Base-by-base conservation (phyloP, 2,888 invertebrate species). In the Tetragonisca angustula region DNA sequence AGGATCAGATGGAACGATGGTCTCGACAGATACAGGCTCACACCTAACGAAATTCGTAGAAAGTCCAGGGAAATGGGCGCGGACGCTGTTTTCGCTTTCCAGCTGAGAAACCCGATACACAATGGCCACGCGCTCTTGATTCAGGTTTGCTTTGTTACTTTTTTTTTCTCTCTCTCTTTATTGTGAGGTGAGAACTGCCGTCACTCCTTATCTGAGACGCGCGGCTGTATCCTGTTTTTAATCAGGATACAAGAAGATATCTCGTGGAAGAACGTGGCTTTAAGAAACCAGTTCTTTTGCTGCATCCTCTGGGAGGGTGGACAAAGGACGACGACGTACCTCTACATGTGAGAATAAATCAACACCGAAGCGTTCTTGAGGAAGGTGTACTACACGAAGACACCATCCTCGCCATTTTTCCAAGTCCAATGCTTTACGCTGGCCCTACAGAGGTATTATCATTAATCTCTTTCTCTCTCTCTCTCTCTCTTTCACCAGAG, bases 391-490 rank as follows among this genome's bases (percentile, higher is more conserved):
- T 98, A n/a, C 98, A 99, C 92, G 96, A 97, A 0, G 95, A 96
- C 32, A 99, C 99, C 0, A 96, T 99, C 17, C 95, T 99, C 77
- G 99, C 99, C 0, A 99, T 99, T 91, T 99, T 99, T 95, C 99
- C 99, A 0, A 98, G 99, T 68, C 99, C 99, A 0, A 99, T 99
- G 99, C 97, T 98, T 97, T 99, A 99, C 93, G 99, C 99, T 1
- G 99, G 99, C 0, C 99, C 99, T 11, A 99, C 99, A 21, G 99
- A 99, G 96, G 98, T 97, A 92, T 21, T 11, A 36, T 36, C 15
- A 52, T 50, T 2, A 2, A 32, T 15, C 68, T 19, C 11, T 19
- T 2, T 13, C 5, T 3, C 43, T 43, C 43, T 43, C 43, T 9
- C 43, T 43, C 9, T 43, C 43, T 9, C 9, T 43, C 32, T 32